These are phyloP conservation scores for Drosophila persimilis DNA, from an alignment of 1,140 invertebrate species.

Conservation along the genomic window DNA sequence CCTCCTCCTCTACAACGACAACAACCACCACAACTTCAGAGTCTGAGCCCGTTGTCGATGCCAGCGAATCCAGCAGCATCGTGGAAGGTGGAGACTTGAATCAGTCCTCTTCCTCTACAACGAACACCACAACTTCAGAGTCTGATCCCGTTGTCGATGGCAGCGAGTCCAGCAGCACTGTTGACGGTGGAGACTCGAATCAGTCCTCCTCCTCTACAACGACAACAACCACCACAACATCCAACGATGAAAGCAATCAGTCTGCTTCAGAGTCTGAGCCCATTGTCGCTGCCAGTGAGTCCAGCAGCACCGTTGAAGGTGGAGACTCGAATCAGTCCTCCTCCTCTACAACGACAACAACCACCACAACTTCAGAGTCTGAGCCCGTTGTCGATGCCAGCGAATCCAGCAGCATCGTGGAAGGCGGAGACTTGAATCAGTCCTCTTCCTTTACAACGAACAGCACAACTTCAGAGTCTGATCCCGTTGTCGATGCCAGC, in stretches of 20 bases:
- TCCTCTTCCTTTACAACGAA: conserved; percentile 4
- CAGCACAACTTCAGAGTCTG: not conserved
- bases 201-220: too few species aligned
- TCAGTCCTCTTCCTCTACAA: conserved; percentile 1
- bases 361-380: not conserved
- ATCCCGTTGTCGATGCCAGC: not conserved
- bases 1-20: not conserved
- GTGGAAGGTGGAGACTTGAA: not conserved
- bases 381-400: conserved; percentile 6
- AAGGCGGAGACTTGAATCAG: not conserved
- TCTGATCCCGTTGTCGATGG: too few species aligned
- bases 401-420: conserved; percentile 3
- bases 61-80: not conserved
- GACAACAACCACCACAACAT: too few species aligned
- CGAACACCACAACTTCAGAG: too few species aligned
- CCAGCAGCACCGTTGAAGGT: conserved; percentile 4
- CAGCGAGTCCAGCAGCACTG: too few species aligned
- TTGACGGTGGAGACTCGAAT: too few species aligned
- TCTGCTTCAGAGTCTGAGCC: not conserved
- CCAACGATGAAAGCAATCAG: too few species aligned
- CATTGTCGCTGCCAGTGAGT: not conserved
- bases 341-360: not conserved
- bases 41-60: not conserved
- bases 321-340: conserved; percentile 6
- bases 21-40: conserved; percentile 5